Evolutionary conservation across 2,113 vertebrate species (phyloP).

Genomic region (Microcebus ravelobensis): DNA sequence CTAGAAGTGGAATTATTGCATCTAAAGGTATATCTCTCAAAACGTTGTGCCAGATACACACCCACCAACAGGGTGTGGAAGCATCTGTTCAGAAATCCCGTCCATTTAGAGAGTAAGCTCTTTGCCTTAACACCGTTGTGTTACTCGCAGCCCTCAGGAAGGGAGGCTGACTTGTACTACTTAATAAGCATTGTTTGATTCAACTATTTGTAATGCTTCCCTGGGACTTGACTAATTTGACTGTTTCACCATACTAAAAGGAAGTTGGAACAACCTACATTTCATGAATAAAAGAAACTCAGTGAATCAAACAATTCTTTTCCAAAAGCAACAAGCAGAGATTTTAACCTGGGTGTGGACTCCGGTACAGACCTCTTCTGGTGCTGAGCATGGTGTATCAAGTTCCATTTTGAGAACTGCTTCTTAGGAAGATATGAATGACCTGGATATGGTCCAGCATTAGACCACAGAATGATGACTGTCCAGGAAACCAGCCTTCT

Average conservation of each 20-base stretch:
- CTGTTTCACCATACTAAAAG: background rate
- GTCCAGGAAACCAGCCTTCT: too few relatives aligned
- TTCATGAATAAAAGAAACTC: background rate
- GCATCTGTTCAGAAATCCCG: background rate
- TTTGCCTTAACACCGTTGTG: fast-evolving
- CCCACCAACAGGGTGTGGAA: background rate
- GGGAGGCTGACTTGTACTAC: background rate
- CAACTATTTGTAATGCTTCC: background rate
- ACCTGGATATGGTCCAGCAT: fast-evolving
- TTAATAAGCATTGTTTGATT: background rate
- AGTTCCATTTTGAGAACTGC: background rate
- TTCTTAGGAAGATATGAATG: background rate
- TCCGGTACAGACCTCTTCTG: background rate
- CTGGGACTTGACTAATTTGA: background rate
- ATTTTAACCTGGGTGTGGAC: fast-evolving
- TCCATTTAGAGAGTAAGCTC: fast-evolving
- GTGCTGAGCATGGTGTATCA: fast-evolving
- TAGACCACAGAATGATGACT: too few relatives aligned
- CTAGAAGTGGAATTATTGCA: background rate
- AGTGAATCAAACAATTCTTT: background rate
- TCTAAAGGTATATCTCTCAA: fast-evolving
- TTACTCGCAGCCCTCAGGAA: background rate
- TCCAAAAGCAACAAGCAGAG: background rate
- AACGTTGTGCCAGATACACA: fast-evolving
- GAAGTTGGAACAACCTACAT: background rate